phyloP scores from a whole-genome alignment of 1,140 invertebrate species.

The Mycetomoellerius zeteki region DNA sequence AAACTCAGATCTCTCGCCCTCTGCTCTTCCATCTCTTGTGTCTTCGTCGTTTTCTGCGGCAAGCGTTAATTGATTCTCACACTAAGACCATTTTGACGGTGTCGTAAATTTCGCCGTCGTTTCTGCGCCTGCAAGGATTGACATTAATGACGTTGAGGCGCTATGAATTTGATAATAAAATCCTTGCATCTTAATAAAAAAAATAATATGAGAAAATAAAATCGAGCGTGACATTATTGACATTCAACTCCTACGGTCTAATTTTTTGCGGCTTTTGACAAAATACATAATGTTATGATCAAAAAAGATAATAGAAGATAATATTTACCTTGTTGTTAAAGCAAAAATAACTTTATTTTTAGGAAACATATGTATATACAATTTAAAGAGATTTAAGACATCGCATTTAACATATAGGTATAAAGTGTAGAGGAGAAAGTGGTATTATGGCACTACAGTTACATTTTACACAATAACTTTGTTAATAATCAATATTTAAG shows the following conservation, averaged over 20 bases:
- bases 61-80: constrained; percentile 67
- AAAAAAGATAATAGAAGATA: no score
- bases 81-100: constrained; percentile 29
- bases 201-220: constrained; percentile 44
- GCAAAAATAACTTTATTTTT: no score
- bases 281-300: background rate
- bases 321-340: no score
- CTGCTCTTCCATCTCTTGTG: constrained; percentile 1
- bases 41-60: background rate
- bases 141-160: constrained; percentile 21
- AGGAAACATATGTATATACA: no score
- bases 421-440: no score
- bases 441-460: no score
- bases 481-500: no score
- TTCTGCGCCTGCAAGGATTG: constrained; percentile 20
- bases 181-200: background rate
- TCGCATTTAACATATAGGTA: no score
- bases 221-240: background rate
- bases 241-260: background rate
- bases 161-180: constrained; percentile 31
- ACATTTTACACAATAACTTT: no score
- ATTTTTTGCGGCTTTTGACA: background rate
- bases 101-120: constrained; percentile 52
- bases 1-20: background rate
- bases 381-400: no score